These are phyloP conservation scores for Notoglanidium macrostoma DNA, from an alignment of 2,797 vertebrate species.

Conservation along the genomic window DNA sequence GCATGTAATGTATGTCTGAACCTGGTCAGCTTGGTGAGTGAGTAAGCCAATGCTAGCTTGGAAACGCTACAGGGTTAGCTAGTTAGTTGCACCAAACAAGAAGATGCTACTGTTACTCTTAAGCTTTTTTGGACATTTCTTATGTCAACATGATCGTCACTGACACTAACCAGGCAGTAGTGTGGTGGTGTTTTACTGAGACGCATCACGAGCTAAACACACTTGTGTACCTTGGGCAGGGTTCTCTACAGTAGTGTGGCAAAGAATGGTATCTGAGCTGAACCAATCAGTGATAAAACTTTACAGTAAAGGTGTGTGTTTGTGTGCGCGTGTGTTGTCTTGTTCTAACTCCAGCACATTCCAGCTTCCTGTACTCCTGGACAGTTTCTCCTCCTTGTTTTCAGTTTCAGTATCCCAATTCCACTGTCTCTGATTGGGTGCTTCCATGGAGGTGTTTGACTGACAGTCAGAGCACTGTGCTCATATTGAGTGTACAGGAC, in stretches of 20 bases:
- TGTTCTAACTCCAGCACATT: conserved; percentile 51
- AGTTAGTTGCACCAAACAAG: too few relatives aligned
- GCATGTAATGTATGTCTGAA: too few relatives aligned
- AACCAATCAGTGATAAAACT: background rate
- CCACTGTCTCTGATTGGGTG: conserved; percentile 1
- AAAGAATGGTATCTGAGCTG: too few relatives aligned
- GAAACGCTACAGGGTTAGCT: too few relatives aligned
- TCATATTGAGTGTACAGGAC: background rate
- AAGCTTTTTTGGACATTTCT: too few relatives aligned
- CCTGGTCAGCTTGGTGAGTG: too few relatives aligned
- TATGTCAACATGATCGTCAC: too few relatives aligned
- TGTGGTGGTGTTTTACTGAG: background rate
- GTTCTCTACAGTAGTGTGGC: background rate
- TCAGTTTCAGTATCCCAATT: conserved; percentile 13
- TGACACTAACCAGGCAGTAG: background rate
- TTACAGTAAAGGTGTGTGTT: background rate
- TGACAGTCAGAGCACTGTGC: conserved; percentile 7
- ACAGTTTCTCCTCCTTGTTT: conserved; percentile 41
- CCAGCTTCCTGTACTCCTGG: conserved; percentile 49
- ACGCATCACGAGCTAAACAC: background rate
- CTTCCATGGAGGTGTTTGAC: conserved; percentile 35
- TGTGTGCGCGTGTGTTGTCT: too few relatives aligned
- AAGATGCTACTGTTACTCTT: too few relatives aligned
- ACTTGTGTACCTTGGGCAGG: background rate
- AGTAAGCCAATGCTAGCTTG: too few relatives aligned